phyloP scores from a whole-genome alignment of 2,888 invertebrate species.

The Leptothorax acervorum region DNA sequence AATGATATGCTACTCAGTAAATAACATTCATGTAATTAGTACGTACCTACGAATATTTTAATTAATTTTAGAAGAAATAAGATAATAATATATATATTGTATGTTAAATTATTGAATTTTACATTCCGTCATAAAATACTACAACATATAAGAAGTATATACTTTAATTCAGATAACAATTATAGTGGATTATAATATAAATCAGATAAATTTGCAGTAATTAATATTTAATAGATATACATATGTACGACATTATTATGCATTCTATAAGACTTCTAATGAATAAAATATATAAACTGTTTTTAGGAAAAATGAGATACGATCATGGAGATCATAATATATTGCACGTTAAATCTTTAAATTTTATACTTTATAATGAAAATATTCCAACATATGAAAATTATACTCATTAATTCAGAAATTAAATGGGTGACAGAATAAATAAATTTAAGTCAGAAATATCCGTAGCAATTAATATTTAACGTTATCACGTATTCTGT shows the following conservation, averaged over 20 bases:
- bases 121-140: background rate
- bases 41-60: background rate
- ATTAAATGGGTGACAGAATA: background rate
- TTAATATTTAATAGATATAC: background rate
- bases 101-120: background rate
- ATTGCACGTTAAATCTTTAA: background rate
- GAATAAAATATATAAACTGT: background rate
- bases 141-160: background rate
- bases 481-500: background rate
- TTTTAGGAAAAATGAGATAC: background rate
- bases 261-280: background rate
- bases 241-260: background rate
- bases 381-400: background rate
- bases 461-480: background rate
- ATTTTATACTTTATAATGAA: background rate
- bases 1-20: background rate
- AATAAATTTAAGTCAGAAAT: background rate
- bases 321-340: background rate
- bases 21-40: background rate
- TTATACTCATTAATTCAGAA: background rate
- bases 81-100: background rate
- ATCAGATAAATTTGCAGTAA: background rate
- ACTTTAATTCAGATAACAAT: background rate
- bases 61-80: background rate
- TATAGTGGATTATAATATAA: background rate